Base-by-base conservation (phyloP, 1,140 invertebrate genomes). In the Zaprionus ghesquierei region DNA sequence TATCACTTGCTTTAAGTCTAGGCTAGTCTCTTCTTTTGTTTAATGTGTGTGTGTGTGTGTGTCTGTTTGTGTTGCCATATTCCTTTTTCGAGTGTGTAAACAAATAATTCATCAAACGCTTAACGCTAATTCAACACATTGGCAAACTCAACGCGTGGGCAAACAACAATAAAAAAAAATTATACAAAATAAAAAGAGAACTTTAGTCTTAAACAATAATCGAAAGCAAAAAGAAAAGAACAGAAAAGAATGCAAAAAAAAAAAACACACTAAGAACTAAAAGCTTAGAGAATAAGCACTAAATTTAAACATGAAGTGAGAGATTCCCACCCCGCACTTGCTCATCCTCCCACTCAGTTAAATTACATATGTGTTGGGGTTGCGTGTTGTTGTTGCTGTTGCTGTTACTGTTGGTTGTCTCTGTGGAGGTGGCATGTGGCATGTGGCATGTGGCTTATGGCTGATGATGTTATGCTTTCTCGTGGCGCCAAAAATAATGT, bases 1-100 rank as follows among this genome's bases (percentile, higher is more conserved):
- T 89, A 86, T 86, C 81, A 86, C 82, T 79, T 62, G 71, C 54
- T 66, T 75, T 73, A 72, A 81, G 82, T 79, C 73, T 79, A 77
- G 68, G 79, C 82, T 68, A 82, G 84, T 87, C 79, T 86, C 75
- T 69, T 68, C 64, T 70, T 41, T 60, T 9, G 15, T 51, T n/a
- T 50, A 5, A 13, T 53, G 53, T 58, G 22, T 51, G 15, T 55
- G 25, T 27, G 31, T 65, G 29, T 35, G 18, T 49, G 25, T 51
- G 35, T 64, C 8, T 55, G 51, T 33, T 25, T 65, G 51, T 55
- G 51, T 49, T 70, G 66, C 23, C 56, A 54, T n/a, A n/a, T 73
- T 60, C 56, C 33, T 73, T 59, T 53, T 70, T 29, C 27, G 44
- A 33, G 54, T 65, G 69, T 81, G 75, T 69, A 78, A 78, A 84